Evolutionary conservation across 2,888 invertebrate genomes (phyloP).

Genomic region (Craniophora ligustri): DNA sequence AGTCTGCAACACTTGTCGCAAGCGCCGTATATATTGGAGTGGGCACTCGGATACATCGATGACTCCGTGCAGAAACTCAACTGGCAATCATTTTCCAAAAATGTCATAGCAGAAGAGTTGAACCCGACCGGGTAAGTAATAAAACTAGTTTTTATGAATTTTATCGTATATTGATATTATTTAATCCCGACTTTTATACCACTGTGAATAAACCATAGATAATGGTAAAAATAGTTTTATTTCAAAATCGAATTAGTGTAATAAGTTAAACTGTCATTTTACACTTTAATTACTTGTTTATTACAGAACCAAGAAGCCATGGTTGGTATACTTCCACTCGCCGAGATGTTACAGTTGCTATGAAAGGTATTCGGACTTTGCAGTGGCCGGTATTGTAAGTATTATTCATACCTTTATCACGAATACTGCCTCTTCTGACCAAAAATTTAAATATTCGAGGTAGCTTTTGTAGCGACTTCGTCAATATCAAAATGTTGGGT

Average conservation of each 20-base stretch:
- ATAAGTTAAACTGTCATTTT: too few species aligned
- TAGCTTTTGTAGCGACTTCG: too few species aligned
- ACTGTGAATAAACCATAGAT: too few species aligned
- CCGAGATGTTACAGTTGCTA: slow-evolving; percentile 80
- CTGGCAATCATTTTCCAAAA: slow-evolving; percentile 72
- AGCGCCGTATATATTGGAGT: slow-evolving; percentile 79
- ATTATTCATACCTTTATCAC: slow-evolving; percentile 5
- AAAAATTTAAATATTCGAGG: too few species aligned
- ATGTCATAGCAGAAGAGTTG: slow-evolving; percentile 73
- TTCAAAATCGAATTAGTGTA: too few species aligned
- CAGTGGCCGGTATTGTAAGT: slow-evolving; percentile 80
- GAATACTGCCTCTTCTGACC: too few species aligned
- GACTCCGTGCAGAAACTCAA: slow-evolving; percentile 72
- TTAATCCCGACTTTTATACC: too few species aligned
- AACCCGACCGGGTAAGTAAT: slow-evolving; percentile 74
- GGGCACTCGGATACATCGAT: slow-evolving; percentile 75
- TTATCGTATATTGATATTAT: too few species aligned
- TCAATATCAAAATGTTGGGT: too few species aligned
- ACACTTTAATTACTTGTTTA: too few species aligned
- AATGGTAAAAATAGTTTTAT: too few species aligned
- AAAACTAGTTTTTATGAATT: too few species aligned
- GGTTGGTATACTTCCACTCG: slow-evolving; percentile 84
- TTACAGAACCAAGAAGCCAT: slow-evolving; percentile 73
- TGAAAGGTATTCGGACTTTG: slow-evolving; percentile 80
- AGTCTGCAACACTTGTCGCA: slow-evolving; percentile 71